phyloP scores from a whole-genome alignment of 2,797 vertebrate species.

The Austrolebias charrua region DNA sequence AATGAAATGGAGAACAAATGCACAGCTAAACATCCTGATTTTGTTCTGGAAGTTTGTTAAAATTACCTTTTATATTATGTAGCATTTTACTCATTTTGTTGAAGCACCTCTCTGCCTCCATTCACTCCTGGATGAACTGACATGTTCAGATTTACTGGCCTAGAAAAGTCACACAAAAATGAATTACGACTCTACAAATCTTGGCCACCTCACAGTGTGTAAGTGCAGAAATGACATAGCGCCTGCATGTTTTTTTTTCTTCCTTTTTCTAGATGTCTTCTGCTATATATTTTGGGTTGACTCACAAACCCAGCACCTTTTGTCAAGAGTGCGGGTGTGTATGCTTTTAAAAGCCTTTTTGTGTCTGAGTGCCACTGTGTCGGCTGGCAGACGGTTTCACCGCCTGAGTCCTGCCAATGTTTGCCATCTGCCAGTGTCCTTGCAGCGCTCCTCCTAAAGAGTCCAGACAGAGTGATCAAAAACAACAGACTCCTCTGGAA shows the following conservation, averaged over 20 bases:
- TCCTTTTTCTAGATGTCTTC: not conserved
- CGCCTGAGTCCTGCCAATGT: constrained; percentile 37
- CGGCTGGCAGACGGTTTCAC: constrained; percentile 32
- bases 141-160: constrained; percentile 44
- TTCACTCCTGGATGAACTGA: constrained; percentile 8
- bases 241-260: not conserved
- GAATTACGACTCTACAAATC: constrained; percentile 32
- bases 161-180: constrained; percentile 57
- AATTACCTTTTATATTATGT: constrained; percentile 8
- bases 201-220: constrained; percentile 23
- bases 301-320: constrained; percentile 47
- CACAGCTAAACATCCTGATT: not conserved
- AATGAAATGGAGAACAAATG: not conserved
- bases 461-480: constrained; percentile 46
- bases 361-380: constrained; percentile 22
- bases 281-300: constrained; percentile 46
- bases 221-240: constrained; percentile 15
- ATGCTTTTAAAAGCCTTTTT: constrained; percentile 34
- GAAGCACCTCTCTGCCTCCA: constrained; percentile 9
- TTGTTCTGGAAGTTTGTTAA: not conserved
- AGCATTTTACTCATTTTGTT: constrained; percentile 24
- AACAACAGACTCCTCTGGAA: constrained; percentile 59
- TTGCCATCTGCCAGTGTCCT: constrained; percentile 64
- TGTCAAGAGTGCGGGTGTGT: constrained; percentile 28
- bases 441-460: constrained; percentile 36